Evolutionary conservation across 2,113 vertebrate species (phyloP), one percentile per base, ranked within the genome.

Genomic region (Nyctibius bracteatus): DNA sequence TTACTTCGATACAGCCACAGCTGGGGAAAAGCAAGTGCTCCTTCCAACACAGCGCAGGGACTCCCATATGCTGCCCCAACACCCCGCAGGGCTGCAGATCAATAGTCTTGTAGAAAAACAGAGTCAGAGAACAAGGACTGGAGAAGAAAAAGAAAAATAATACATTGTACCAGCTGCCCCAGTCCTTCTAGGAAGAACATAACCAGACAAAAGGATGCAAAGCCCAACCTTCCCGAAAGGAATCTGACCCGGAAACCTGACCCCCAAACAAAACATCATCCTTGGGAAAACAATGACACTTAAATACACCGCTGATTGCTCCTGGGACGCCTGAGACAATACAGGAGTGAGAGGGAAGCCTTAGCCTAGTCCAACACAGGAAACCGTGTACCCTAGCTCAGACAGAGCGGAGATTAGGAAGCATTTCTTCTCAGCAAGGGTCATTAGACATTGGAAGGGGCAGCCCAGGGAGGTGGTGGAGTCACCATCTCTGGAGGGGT

Each of bases 361-460:
- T 9, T 3, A 41, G 46, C 41, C 51, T 31, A 9, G 20, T 3
- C 39, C 22, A 3, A 9, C 41, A 21, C 72, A 68, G 86, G 92
- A 91, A 94, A 33, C 4, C 1, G 0, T 1, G 13, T 6, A 14
- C 1, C 43, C 35, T 9, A 3, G 15, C 25, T 37, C 17, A 25
- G 41, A 19, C 6, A 2, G 0, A 28, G 23, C 2, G 0, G 43
- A n/a, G n/a, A n/a, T n/a, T n/a, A n/a, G n/a, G n/a, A n/a, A n/a
- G n/a, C n/a, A n/a, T n/a, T n/a, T n/a, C n/a, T n/a, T n/a, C n/a
- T n/a, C n/a, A n/a, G n/a, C n/a, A n/a, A n/a, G n/a, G n/a, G n/a
- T n/a, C n/a, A n/a, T n/a, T n/a, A n/a, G n/a, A n/a, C n/a, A n/a
- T n/a, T n/a, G n/a, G n/a, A n/a, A n/a, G n/a, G n/a, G n/a, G n/a